Base-by-base conservation (phyloP, 1,140 invertebrate genomes). In the Scaptomyza montana region DNA sequence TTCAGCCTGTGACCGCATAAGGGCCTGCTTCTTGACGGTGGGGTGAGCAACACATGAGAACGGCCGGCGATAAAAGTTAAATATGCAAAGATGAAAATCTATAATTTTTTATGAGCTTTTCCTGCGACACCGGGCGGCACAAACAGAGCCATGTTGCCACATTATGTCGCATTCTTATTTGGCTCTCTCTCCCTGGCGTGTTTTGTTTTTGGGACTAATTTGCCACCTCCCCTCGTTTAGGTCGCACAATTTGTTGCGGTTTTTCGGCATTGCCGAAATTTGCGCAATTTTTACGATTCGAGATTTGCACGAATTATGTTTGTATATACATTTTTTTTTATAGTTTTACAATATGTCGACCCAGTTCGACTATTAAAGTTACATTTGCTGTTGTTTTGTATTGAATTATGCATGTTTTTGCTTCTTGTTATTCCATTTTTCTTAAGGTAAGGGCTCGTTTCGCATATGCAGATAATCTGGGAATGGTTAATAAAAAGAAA, bases 31-130 rank as follows among this genome's bases (percentile, higher is more conserved):
- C 77, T 74, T 53, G 3, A 36, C 5, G 3, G 3, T 10, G 36
- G 36, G 36, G 36, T 3, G 63, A 49, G 72, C 60, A 72, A 73
- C 82, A 86, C 84, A 87, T 82, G 84, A 75, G 75, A 69, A 53
- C 67, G 56, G 67, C 61, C 51, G 47, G 67, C 81, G 76, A 82
- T 89, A 89, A 87, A 87, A 87, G 76, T 87, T 87, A 87, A 87
- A 87, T 89, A 87, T 87, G 84, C 84, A 87, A 89, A 84, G 69
- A 89, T 86, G 82, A 72, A 87, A 89, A 84, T 89, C 84, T 87
- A 87, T 87, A 87, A 87, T 87, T 89, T 87, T 87, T 87, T 87
- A 87, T 87, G 81, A 51, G 78, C 64, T 67, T 57, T 69, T 68
- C 60, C 62, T 78, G 77, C 80, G 84, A 74, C 77, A 68, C 46